These are phyloP conservation scores for Quadroppia sp. DNA, from an alignment of 2,888 invertebrate genomes.

Conservation along the genomic window DNA sequence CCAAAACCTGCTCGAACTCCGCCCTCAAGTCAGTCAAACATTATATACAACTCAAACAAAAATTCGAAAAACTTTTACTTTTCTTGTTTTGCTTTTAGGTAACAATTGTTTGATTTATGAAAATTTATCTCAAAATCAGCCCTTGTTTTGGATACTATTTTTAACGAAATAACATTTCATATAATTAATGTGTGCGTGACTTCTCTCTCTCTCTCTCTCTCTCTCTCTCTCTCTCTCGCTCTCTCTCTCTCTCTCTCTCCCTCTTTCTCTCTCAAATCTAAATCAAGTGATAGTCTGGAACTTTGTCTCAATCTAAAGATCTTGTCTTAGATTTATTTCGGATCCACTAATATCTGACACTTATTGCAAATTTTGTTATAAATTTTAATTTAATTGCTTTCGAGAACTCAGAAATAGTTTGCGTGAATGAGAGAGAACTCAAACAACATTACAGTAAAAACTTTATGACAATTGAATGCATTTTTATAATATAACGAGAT, in stretches of 20 bases:
- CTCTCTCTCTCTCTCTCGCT: background rate
- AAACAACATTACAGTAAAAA: too few species aligned
- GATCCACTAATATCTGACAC: too few species aligned
- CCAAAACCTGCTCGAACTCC: conserved; percentile 31
- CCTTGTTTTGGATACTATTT: background rate
- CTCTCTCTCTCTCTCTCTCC: background rate
- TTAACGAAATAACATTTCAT: background rate
- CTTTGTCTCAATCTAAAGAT: background rate
- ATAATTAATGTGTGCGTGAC: background rate
- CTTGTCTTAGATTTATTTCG: background rate
- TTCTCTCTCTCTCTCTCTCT: background rate
- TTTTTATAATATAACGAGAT: too few species aligned
- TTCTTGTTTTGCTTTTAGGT: background rate
- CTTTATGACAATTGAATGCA: too few species aligned
- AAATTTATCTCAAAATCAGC: background rate
- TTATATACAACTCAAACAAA: conserved; percentile 1
- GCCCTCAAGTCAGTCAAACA: conserved; percentile 20
- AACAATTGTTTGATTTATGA: background rate
- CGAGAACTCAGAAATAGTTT: too few species aligned
- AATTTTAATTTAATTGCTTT: too few species aligned
- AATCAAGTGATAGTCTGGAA: background rate
- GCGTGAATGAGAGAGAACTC: too few species aligned
- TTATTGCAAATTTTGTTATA: too few species aligned
- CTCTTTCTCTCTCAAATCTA: background rate
- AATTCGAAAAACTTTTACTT: conserved; percentile 27